A percentile compares a stretch with the other conserved stretches of the same genome.
Evolutionary conservation across 2,888 invertebrate genomes (phyloP).

Genomic region (Xanthorhoe designata): DNA sequence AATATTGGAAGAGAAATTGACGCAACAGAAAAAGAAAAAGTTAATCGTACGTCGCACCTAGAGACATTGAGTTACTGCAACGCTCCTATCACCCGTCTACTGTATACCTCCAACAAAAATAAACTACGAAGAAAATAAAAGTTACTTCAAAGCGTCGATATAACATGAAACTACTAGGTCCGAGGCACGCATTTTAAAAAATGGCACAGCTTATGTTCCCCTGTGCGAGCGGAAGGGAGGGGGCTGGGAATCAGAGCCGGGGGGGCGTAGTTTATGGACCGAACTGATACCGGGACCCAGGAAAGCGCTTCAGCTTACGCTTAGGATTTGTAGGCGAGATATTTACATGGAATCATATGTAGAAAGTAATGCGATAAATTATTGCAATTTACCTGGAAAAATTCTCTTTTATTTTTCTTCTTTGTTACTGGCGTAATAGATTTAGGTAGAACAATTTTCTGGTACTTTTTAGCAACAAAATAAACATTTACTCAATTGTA

Average conservation of each 20-base stretch:
- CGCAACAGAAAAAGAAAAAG: slow-evolving; percentile 49
- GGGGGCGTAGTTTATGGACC: slow-evolving; percentile 78
- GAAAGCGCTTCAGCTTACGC: slow-evolving; percentile 79
- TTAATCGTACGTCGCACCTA: slow-evolving; percentile 58
- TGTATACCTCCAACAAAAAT: slow-evolving; percentile 49
- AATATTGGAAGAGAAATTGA: slow-evolving; percentile 43
- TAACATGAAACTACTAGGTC: slow-evolving; percentile 68
- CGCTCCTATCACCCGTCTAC: slow-evolving; percentile 55
- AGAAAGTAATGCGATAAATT: slow-evolving; percentile 47
- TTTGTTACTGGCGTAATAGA: not conserved
- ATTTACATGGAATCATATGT: slow-evolving; percentile 72
- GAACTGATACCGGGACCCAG: slow-evolving; percentile 81
- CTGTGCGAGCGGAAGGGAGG: slow-evolving; percentile 65
- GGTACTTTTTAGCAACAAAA: not conserved
- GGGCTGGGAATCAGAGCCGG: slow-evolving; percentile 48
- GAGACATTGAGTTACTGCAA: slow-evolving; percentile 57
- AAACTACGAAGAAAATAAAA: slow-evolving; percentile 70
- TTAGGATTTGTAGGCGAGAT: slow-evolving; percentile 76
- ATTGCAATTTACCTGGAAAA: slow-evolving; percentile 33
- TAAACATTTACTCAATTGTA: not conserved
- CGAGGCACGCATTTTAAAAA: slow-evolving; percentile 81
- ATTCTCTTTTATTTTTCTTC: slow-evolving; percentile 8
- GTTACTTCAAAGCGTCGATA: slow-evolving; percentile 70
- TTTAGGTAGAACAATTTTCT: slow-evolving; percentile 4
- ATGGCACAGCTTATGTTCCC: slow-evolving; percentile 77